Percentiles rank a stretch among this genome's conserved stretches.
Conservation (phyloP, 2,888 invertebrate species). For the Alloscopus bannaensis region DNA sequence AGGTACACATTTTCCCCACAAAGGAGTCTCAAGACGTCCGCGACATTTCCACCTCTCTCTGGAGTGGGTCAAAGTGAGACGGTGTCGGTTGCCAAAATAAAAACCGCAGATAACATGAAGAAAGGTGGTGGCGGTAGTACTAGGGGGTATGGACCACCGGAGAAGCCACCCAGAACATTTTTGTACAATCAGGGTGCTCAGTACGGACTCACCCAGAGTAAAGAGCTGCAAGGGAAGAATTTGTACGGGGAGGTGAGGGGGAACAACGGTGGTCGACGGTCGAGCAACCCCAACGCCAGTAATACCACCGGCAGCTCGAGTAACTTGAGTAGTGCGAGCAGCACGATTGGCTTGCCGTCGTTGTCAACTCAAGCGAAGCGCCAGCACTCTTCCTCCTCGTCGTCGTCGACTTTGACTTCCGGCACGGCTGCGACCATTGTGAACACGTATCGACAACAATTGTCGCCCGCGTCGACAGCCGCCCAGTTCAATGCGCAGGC, state of each 20-base stretch:
- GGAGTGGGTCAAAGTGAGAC: constrained; percentile 20
- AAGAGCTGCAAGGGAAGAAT: constrained; percentile 30
- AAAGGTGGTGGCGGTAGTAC: too few relatives aligned
- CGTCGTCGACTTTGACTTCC: constrained; percentile 64
- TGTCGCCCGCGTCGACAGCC: constrained; percentile 38
- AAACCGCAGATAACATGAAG: constrained; percentile 15
- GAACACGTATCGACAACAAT: constrained; percentile 54
- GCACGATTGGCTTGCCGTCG: constrained; percentile 43
- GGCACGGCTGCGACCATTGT: constrained; percentile 61
- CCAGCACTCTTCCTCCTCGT: constrained; percentile 62
- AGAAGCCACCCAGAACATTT: constrained; percentile 85
- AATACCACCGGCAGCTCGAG: constrained; percentile 14
- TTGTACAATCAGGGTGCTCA: constrained; percentile 65
- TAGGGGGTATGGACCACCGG: constrained; percentile 79
- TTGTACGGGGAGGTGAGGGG: constrained; percentile 34
- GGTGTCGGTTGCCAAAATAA: background rate
- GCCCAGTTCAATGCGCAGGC: background rate
- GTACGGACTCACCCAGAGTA: constrained; percentile 4
- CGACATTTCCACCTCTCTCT: background rate
- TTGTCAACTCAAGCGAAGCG: constrained; percentile 59
- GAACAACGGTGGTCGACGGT: background rate
- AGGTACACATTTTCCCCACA: constrained; percentile 57
- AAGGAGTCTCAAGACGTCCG: constrained; percentile 22
- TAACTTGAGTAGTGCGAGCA: constrained; percentile 30
- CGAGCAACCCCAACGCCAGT: background rate